These are phyloP conservation scores for Prolemur simus DNA, from an alignment of 2,113 vertebrate genomes.

Conservation along the genomic window DNA sequence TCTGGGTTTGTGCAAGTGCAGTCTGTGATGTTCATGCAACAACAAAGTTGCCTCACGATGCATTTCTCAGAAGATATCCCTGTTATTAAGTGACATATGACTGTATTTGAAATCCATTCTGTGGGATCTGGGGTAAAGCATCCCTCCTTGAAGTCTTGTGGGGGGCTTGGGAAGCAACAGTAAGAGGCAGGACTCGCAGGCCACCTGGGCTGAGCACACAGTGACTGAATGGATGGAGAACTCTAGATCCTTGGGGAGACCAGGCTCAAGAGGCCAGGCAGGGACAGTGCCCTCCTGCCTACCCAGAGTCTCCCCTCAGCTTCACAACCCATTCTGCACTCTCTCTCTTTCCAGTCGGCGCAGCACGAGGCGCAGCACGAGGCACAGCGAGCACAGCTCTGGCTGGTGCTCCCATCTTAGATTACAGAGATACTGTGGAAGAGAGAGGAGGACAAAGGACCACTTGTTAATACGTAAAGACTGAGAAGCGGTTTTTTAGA, in stretches of 20 bases:
- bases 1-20: not conserved
- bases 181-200: not conserved
- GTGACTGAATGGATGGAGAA: not conserved
- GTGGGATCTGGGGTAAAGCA: not conserved
- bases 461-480: not conserved
- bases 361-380: not conserved
- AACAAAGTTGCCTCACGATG: not conserved
- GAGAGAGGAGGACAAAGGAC: not conserved
- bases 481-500: not conserved
- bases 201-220: accelerated
- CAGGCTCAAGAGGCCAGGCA: not conserved
- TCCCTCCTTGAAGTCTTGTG: not conserved
- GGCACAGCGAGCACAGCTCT: not conserved
- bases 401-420: not conserved
- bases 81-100: not conserved
- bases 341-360: not conserved
- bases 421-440: not conserved
- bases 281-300: no score
- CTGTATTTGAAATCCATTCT: not conserved
- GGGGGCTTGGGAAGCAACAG: not conserved
- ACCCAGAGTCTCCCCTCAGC: not conserved
- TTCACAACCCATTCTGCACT: accelerated
- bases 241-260: not conserved
- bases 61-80: not conserved
- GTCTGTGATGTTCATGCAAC: not conserved